phyloP scores from a whole-genome alignment of 2,888 invertebrate species.

The Drosophila kuntzei region DNA sequence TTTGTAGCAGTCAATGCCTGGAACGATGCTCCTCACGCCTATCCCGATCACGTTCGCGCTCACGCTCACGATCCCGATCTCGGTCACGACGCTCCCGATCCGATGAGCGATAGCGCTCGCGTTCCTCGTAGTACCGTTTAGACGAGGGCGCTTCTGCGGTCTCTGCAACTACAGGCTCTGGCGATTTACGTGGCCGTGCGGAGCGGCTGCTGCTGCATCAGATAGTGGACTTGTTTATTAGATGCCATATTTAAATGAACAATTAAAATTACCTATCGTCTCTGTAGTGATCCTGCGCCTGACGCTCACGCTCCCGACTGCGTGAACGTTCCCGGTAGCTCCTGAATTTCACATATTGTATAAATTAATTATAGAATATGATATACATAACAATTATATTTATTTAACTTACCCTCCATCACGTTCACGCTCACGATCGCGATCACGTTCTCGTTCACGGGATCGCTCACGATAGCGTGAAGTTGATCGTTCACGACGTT shows the following conservation, averaged over 20 bases:
- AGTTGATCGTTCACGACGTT: conserved; percentile 86
- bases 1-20: conserved; percentile 86
- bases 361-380: too few relatives aligned
- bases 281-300: conserved; percentile 84
- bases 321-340: conserved; percentile 89
- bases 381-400: neutral
- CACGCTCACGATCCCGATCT: conserved; percentile 89
- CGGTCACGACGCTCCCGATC: conserved; percentile 89
- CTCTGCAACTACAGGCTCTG: conserved; percentile 86
- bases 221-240: conserved; percentile 30
- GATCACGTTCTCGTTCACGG: conserved; percentile 89
- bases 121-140: conserved; percentile 92
- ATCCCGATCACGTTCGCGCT: conserved; percentile 88
- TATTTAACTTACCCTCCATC: conserved; percentile 87
- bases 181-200: conserved; percentile 87
- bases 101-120: conserved; percentile 92
- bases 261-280: conserved; percentile 82
- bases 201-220: conserved; percentile 83
- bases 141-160: conserved; percentile 84
- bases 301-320: conserved; percentile 89
- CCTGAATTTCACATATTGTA: neutral
- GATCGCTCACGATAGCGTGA: conserved; percentile 90
- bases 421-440: conserved; percentile 84
- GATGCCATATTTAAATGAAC: neutral
- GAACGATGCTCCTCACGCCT: conserved; percentile 90